phyloP scores from a whole-genome alignment of 2,113 vertebrate species.

The Aleadryas rufinucha region DNA sequence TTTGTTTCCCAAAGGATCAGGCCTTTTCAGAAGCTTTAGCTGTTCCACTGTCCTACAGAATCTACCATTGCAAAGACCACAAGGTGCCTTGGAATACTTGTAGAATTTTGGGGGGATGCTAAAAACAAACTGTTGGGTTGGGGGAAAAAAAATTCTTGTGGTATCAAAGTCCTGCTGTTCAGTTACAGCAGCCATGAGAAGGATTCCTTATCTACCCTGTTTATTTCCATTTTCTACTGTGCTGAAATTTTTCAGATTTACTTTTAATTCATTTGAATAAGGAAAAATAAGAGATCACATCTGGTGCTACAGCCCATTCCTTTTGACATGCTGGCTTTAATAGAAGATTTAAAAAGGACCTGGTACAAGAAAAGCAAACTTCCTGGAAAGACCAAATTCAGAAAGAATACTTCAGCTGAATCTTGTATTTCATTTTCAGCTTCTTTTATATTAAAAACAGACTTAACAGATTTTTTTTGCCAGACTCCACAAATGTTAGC shows the following conservation, averaged over 20 bases:
- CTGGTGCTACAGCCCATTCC: background rate
- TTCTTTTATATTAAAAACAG: background rate
- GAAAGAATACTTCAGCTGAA: background rate
- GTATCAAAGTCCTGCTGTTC: background rate
- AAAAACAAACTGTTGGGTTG: background rate
- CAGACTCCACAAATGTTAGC: background rate
- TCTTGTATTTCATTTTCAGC: background rate
- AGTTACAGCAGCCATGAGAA: background rate
- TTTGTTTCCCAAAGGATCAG: background rate
- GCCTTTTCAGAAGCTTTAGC: background rate
- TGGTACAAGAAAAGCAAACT: background rate
- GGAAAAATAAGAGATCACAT: background rate
- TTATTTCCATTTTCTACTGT: background rate
- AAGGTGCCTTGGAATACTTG: background rate
- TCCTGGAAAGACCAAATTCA: background rate
- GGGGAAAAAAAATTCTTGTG: rapidly evolving
- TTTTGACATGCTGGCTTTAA: background rate
- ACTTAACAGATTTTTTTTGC: background rate
- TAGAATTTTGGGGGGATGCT: background rate
- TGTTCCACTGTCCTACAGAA: background rate
- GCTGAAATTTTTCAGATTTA: background rate
- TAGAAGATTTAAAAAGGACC: background rate
- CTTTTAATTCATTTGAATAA: background rate
- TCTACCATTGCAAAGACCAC: background rate
- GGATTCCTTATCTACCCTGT: background rate